Evolutionary conservation across 2,888 invertebrate genomes (phyloP), one percentile per base, ranked within the genome.

Genomic region (Heliconius sara): DNA sequence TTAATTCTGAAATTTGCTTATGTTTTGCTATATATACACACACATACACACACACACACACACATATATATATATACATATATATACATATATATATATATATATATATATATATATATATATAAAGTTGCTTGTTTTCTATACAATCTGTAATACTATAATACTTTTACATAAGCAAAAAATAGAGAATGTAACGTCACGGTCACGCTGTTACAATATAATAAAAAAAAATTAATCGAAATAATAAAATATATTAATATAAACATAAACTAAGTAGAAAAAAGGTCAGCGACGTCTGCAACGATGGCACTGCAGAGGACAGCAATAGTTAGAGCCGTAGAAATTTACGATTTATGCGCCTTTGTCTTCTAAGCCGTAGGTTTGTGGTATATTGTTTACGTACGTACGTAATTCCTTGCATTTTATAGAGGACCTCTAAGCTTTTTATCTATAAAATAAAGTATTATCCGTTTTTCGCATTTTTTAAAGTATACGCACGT

Each of bases 341-440:
- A 78, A 76, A 75, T 80, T 74, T 76, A 57, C 43, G 66, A 75
- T 80, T 74, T 78, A 71, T 39, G 66, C n/a, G 22, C 25, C 78
- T 78, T 80, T 77, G 77, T 80, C 74, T 65, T 39, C 22, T 75
- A 19, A 67, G 25, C 60, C 57, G 27, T 60, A 27, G 6, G 76
- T 57, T 70, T n/a, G 77, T 60, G 25, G 77, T 66, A 52, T 66
- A 66, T 76, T 52, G 27, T 76, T 67, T 52, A 22, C 30, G 19
- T 19, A 0, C 2, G n/a, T 27, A 22, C 47, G 63, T 66, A 60
- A 60, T n/a, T 60, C 60, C n/a, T 60, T 60, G 60, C 10, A 60
- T 60, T 60, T n/a, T n/a, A 60, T 60, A 60, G 22, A n/a, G 9
- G 10, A 60, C 27, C 27, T 65, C 16, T 25, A 6, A n/a, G 13